Base-by-base conservation (phyloP, 1,140 invertebrate genomes). In the Drosophila navojoa region DNA sequence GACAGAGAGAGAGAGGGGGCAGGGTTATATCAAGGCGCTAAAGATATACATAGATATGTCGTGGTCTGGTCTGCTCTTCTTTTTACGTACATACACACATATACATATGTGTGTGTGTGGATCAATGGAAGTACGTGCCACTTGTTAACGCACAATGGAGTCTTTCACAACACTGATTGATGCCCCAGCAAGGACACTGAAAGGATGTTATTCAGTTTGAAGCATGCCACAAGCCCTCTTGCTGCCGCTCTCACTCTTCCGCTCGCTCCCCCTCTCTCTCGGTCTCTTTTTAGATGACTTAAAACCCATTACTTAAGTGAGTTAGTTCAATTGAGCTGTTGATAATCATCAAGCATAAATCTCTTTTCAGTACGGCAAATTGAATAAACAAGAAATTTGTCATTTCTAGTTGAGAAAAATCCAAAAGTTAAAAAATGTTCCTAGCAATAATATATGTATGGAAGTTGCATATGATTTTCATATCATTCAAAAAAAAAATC, bases 121-220 rank as follows among this genome's bases (percentile, higher is more conserved):
- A 77, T 85, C 81, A 81, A 86, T 70, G 71, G 80, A 67, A 81
- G 35, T 15, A 81, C 82, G 76, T 86, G 81, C 82, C 78, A 81
- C 81, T 86, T 87, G 81, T 86, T 86, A 86, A 73, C 82, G 82
- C 81, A 85, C 81, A 85, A 85, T 86, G 71, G 67, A 87, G 22
- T 62, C 62, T 71, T 78, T 69, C 64, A 76, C 63, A 81, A 82
- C 55, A 71, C 80, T 87, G 81, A 86, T 86, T 87, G 81, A 87
- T 87, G 77, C 77, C 63, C 47, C 68, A 40, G 64, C 38, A 47
- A 27, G 42, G 16, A 49, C 29, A 27, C 25, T 68, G 58, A 54
- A 40, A 15, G 27, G 50, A 49, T 68, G 40, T 60, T 68, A 13
- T 52, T 19, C 42, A 72, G 63, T 45, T 53, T 27, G 6, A 11